A percentile compares a stretch with the other conserved stretches of the same genome.
phyloP scores from a whole-genome alignment of 2,888 invertebrate genomes.

The Mythimna albipuncta region DNA sequence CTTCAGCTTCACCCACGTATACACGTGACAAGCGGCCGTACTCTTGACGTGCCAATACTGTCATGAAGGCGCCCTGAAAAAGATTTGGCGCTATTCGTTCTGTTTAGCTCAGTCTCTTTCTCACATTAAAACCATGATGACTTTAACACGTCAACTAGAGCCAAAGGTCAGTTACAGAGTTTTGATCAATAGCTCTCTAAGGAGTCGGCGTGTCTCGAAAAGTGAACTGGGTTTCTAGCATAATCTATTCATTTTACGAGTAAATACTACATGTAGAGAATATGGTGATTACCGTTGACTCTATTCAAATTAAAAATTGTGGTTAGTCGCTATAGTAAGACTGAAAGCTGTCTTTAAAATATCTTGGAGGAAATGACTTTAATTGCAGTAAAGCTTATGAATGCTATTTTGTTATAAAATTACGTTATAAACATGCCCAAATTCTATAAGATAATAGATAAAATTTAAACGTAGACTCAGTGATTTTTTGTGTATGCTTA shows the following conservation, averaged over 20 bases:
- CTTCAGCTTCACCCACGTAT: neutral
- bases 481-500: neutral
- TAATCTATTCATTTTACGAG: neutral
- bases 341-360: constrained; percentile 32
- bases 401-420: constrained; percentile 10
- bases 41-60: neutral
- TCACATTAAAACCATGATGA: neutral
- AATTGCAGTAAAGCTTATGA: constrained; percentile 28
- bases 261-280: constrained; percentile 9
- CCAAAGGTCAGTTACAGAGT: neutral
- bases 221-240: constrained; percentile 17
- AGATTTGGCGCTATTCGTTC: neutral
- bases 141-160: neutral
- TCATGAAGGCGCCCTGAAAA: neutral
- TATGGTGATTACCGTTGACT: constrained; percentile 4
- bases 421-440: constrained; percentile 10
- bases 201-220: neutral
- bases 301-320: constrained; percentile 4
- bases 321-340: constrained; percentile 24
- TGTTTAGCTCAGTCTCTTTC: neutral
- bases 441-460: constrained; percentile 12
- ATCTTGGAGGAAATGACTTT: neutral
- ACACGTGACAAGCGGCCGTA: neutral
- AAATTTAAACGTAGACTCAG: neutral
- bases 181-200: neutral